phyloP scores from a whole-genome alignment of 2,113 vertebrate genomes.

The Phalacrocorax aristotelis region DNA sequence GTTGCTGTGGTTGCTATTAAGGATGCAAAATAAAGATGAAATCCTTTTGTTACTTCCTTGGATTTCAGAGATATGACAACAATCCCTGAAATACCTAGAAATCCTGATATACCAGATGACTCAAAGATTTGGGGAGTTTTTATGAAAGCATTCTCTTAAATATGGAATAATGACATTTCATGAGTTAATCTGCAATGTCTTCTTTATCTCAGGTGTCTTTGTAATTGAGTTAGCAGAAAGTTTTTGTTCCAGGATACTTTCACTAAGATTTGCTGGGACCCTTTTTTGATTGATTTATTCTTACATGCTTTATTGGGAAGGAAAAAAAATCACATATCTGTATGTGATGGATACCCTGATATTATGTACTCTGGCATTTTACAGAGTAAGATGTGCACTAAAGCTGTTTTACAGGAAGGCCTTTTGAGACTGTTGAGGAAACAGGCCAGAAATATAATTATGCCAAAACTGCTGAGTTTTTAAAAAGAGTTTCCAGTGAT shows the following conservation, averaged over 20 bases:
- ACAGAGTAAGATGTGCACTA: not conserved
- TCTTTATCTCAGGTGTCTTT: not conserved
- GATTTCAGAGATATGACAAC: not conserved
- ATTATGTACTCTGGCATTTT: not conserved
- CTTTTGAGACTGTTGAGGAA: slow-evolving; percentile 67
- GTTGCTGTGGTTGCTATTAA: not conserved
- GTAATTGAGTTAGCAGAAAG: not conserved
- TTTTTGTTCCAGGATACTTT: not conserved
- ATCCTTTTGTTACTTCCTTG: not conserved
- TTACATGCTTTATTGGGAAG: not conserved
- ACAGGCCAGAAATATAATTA: slow-evolving; percentile 54
- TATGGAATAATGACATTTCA: not conserved
- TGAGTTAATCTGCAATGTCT: not conserved
- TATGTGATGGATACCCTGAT: not conserved
- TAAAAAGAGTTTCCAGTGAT: slow-evolving; percentile 61
- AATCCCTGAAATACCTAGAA: not conserved
- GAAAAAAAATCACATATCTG: not conserved
- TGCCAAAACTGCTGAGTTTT: slow-evolving; percentile 46
- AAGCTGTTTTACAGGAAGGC: slow-evolving; percentile 54
- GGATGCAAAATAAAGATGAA: not conserved
- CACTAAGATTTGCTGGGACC: not conserved
- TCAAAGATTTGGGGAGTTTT: not conserved
- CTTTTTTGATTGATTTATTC: not conserved
- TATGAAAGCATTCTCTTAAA: not conserved
- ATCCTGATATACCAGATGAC: not conserved